Evolutionary conservation across 2,888 invertebrate genomes (phyloP), one percentile per base, ranked within the genome.

Genomic region (Taphrorychus bicolor): DNA sequence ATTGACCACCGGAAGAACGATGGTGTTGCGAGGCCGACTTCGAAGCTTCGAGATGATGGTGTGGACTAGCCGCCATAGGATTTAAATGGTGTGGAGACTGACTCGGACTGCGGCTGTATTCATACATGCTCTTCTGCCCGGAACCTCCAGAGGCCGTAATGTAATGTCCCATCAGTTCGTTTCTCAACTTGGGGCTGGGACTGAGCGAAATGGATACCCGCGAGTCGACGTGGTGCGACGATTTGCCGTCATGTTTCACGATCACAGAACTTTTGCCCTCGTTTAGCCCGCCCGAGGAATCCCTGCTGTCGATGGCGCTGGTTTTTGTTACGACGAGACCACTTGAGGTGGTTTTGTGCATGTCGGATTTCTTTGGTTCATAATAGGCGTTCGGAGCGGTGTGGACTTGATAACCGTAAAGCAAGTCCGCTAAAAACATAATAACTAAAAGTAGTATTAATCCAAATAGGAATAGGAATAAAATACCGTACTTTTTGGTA

Each of bases 211-310:
- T 81, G 79, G 86, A 79, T 32, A 78, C 79, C 61, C 81, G 75
- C 4, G 79, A 73, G 53, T 88, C 88, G 68, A 88, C 78, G 78
- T 87, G 87, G 76, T 87, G 87, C 4, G 82, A 78, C 65, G 82
- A 82, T 79, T 90, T 89, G 59, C 87, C 87, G 76, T 91, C 91
- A 80, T 91, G 91, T 79, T 92, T 91, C 69, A 92, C 92, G 80
- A 92, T 92, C 79, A 92, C 92, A 77, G 91, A 89, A 81, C 87
- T 90, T 81, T 91, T 91, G 75, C 85, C 83, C 81, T 91, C 91
- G 74, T 88, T 86, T 73, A 90, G 84, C 64, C 91, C 82, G 3
- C 89, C 88, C 59, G 90, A 89, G 16, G 89, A 89, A 71, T 75
- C 76, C 4, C 76, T 69, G 23, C 73, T 73, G 48, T 76, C 73